Percentiles rank a stretch among this genome's conserved stretches.
These are phyloP conservation scores for Anoplolepis gracilipes DNA, from an alignment of 1,140 invertebrate species.

Conservation along the genomic window DNA sequence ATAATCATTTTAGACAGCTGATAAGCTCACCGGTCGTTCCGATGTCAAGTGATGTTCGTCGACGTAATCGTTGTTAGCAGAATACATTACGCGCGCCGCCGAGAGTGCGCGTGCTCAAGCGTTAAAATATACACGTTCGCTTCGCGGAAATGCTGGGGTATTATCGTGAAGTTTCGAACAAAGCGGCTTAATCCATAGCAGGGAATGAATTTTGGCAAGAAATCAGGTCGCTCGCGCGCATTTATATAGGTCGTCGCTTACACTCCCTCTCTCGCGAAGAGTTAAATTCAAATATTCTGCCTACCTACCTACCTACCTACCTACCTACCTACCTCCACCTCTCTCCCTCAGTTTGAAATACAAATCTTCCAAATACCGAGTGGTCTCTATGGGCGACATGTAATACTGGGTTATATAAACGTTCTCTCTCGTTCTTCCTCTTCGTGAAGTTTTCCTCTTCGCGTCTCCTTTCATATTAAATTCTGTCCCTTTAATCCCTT, in stretches of 20 bases:
- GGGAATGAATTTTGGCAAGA: slow-evolving; percentile 60
- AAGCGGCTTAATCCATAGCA: slow-evolving; percentile 56
- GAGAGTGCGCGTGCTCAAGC: slow-evolving; percentile 22
- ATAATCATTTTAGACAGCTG: slow-evolving; percentile 53
- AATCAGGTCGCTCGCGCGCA: slow-evolving; percentile 49
- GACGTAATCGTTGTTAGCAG: slow-evolving; percentile 17
- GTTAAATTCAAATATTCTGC: slow-evolving; percentile 42
- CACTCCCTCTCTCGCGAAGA: slow-evolving; percentile 22
- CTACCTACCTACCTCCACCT: slow-evolving; percentile 8
- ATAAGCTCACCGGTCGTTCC: slow-evolving; percentile 30
- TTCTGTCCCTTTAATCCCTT: slow-evolving; percentile 31
- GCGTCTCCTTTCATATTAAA: not conserved
- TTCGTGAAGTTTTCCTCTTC: not conserved
- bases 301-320: slow-evolving; percentile 36
- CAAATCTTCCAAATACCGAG: slow-evolving; percentile 53
- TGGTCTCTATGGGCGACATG: slow-evolving; percentile 37
- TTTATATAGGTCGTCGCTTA: slow-evolving; percentile 13
- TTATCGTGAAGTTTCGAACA: slow-evolving; percentile 59
- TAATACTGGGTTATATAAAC: slow-evolving; percentile 54
- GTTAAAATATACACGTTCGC: slow-evolving; percentile 55
- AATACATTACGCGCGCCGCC: slow-evolving; percentile 31
- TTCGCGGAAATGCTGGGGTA: slow-evolving; percentile 41
- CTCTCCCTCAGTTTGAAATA: slow-evolving; percentile 15
- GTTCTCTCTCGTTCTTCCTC: slow-evolving; percentile 18
- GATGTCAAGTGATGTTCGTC: slow-evolving; percentile 21